Conservation (phyloP, 64 coral and sea anemone species). For the Catalaphyllia jardinei region DNA sequence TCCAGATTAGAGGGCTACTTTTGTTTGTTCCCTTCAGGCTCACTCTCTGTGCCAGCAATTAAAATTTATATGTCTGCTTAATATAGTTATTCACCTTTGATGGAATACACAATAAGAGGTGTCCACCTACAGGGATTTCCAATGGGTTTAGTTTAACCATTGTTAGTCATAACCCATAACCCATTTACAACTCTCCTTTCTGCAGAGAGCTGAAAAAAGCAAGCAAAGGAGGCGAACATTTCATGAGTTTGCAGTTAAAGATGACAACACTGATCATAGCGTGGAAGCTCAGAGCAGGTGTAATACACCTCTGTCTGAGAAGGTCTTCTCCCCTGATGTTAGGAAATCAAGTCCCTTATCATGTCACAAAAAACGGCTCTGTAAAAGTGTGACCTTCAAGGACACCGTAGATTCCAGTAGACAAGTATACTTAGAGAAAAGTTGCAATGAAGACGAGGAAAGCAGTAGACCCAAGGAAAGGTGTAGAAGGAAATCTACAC, state of each 20-base stretch:
- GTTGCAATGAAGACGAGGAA: background rate
- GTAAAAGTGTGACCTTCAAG: slow-evolving; percentile 32
- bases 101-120: too few relatives aligned
- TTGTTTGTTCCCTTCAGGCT: too few relatives aligned
- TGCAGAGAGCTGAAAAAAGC: slow-evolving; percentile 18
- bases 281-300: background rate
- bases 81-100: background rate
- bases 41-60: too few relatives aligned
- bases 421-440: background rate
- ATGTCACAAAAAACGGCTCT: slow-evolving; percentile 1
- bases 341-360: slow-evolving; percentile 2
- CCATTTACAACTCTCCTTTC: background rate
- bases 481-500: background rate
- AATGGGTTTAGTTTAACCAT: too few relatives aligned
- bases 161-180: too few relatives aligned
- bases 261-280: background rate
- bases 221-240: slow-evolving; percentile 28
- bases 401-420: background rate
- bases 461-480: too few relatives aligned
- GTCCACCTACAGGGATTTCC: too few relatives aligned
- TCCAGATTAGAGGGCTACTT: too few relatives aligned
- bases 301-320: background rate
- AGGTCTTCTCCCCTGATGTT: background rate
- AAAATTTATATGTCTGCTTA: too few relatives aligned
- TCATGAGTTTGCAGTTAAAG: slow-evolving; percentile 21